These are phyloP conservation scores for Cherax destructor DNA, from an alignment of 1,140 invertebrate genomes.

Conservation along the genomic window DNA sequence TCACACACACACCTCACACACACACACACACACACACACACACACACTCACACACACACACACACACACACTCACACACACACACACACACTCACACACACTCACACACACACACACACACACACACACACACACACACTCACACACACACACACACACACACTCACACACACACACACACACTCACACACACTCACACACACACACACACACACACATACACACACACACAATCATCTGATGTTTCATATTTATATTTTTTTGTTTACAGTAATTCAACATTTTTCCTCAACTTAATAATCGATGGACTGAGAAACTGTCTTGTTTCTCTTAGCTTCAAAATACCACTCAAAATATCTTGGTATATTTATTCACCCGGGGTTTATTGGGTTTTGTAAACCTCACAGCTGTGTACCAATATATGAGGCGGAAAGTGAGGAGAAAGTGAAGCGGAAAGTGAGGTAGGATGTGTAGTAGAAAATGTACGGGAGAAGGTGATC, in stretches of 20 bases:
- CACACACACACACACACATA: constrained; percentile 14
- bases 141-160: background rate
- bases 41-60: constrained; percentile 30
- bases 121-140: constrained; percentile 18
- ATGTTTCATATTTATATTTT: no score
- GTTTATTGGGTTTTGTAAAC: background rate
- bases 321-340: background rate
- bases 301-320: no score
- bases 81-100: background rate
- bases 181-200: constrained; percentile 26
- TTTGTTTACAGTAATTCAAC: background rate
- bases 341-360: background rate
- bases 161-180: constrained; percentile 22
- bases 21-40: constrained; percentile 18
- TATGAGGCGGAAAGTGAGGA: background rate
- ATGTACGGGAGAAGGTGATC: background rate
- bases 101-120: constrained; percentile 27
- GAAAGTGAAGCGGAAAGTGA: background rate
- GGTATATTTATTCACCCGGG: background rate
- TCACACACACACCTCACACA: constrained; percentile 28
- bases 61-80: constrained; percentile 1
- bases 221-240: constrained; percentile 28
- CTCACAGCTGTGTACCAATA: background rate
- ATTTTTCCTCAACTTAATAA: background rate
- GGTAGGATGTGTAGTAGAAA: background rate